Evolutionary conservation across 2,797 vertebrate species (phyloP).

Genomic region (Sebastes glaucus): DNA sequence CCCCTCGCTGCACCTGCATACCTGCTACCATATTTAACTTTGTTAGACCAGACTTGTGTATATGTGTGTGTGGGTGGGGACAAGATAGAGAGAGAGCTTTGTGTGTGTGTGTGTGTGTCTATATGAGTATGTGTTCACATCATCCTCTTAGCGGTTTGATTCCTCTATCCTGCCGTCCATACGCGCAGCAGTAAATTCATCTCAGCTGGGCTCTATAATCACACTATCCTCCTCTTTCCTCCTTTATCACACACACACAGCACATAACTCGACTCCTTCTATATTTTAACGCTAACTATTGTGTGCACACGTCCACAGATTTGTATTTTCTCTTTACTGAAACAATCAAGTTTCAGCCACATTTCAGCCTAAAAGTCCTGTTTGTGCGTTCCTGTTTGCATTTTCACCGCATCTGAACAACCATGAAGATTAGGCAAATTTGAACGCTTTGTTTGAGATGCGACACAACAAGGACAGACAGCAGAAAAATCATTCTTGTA

Average conservation of each 20-base stretch:
- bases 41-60: background rate
- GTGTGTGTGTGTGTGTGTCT: constrained; percentile 5
- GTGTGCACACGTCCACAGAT: background rate
- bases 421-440: constrained; percentile 34
- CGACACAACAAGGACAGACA: background rate
- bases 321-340: background rate
- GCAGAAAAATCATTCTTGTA: background rate
- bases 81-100: background rate
- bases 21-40: constrained; percentile 42
- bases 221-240: background rate
- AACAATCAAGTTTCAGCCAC: background rate
- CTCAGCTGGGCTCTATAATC: constrained; percentile 32
- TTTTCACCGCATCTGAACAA: background rate
- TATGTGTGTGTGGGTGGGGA: background rate
- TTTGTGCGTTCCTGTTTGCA: background rate
- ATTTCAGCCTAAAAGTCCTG: background rate
- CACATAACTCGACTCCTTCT: background rate
- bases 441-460: constrained; percentile 24
- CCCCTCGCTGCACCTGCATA: constrained; percentile 81
- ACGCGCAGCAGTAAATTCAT: constrained; percentile 21
- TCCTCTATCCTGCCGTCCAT: constrained; percentile 25
- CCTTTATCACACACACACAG: constrained; percentile 24
- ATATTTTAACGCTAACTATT: background rate
- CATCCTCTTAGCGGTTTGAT: constrained; percentile 38
- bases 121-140: constrained; percentile 4